A percentile compares a stretch with the other conserved stretches of the same genome.
These are phyloP conservation scores for Enteromius paludinosus DNA, from an alignment of 2,797 vertebrate genomes.

Conservation along the genomic window DNA sequence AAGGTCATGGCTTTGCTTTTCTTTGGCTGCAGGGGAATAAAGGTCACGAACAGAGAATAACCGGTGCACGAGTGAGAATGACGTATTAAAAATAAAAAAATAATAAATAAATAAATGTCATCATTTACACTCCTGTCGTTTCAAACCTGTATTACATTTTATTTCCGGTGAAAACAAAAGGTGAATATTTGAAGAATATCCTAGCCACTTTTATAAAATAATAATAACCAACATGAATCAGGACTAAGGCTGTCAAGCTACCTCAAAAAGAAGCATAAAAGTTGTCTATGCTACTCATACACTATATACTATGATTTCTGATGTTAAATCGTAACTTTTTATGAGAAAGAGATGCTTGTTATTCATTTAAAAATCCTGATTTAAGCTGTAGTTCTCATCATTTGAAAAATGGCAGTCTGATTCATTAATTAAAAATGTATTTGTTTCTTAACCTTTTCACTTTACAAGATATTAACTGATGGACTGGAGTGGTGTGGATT, in stretches of 20 bases:
- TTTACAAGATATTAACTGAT: neutral
- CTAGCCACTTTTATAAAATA: neutral
- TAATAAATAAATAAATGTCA: neutral
- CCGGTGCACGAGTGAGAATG: neutral
- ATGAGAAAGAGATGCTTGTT: no score
- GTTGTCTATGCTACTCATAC: neutral
- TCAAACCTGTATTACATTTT: neutral
- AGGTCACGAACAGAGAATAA: constrained; percentile 19
- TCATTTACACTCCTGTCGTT: neutral
- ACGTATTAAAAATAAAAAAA: no score
- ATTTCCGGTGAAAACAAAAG: neutral
- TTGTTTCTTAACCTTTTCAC: neutral
- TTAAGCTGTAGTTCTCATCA: no score
- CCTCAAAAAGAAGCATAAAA: neutral
- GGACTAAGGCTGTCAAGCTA: neutral
- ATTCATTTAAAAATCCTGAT: no score
- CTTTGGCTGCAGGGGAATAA: constrained; percentile 16
- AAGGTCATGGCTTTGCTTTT: constrained; percentile 34
- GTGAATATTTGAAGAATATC: neutral
- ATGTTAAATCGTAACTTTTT: neutral
- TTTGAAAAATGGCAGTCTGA: neutral
- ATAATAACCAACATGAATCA: neutral
- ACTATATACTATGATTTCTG: neutral
- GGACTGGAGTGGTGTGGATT: neutral
- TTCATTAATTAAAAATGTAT: neutral